phyloP scores from a whole-genome alignment of 2,113 vertebrate genomes.

The Mirza zaza region DNA sequence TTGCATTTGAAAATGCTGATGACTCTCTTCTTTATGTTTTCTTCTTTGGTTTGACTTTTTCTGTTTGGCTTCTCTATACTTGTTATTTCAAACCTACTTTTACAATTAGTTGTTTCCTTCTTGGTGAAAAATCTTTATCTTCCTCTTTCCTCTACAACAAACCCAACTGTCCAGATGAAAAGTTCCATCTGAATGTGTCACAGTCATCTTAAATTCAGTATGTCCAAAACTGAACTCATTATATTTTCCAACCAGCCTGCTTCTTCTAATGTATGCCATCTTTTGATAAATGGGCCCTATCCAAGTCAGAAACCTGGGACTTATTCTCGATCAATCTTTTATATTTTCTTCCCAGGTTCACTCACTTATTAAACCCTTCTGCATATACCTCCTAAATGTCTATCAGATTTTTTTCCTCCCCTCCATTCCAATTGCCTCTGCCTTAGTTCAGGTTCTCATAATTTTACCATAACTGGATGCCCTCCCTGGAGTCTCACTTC shows the following conservation, averaged over 20 bases:
- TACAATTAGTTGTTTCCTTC: not conserved
- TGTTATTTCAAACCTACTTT: conserved; percentile 48
- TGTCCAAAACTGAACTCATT: not conserved
- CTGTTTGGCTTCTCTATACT: not conserved
- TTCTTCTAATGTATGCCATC: not conserved
- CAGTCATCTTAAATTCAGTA: not conserved
- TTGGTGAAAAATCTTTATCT: conserved; percentile 2
- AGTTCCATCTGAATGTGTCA: not conserved
- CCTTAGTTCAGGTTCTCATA: not conserved
- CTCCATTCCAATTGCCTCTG: not conserved
- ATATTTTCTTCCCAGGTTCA: not conserved
- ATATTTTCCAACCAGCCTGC: not conserved
- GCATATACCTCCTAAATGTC: not conserved
- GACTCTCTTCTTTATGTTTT: not conserved
- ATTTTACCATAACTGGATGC: not conserved
- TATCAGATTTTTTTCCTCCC: not conserved
- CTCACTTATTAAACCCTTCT: not conserved
- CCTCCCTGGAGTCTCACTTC: not conserved
- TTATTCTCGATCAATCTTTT: not conserved
- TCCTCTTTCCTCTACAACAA: not conserved
- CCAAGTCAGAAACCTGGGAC: not conserved
- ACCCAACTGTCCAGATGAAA: not conserved
- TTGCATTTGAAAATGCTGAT: not conserved
- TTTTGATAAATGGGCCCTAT: not conserved
- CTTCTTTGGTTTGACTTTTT: not conserved